Evolutionary conservation across 2,113 vertebrate genomes (phyloP), one percentile per base, ranked within the genome.

Genomic region (Raja brachyura): DNA sequence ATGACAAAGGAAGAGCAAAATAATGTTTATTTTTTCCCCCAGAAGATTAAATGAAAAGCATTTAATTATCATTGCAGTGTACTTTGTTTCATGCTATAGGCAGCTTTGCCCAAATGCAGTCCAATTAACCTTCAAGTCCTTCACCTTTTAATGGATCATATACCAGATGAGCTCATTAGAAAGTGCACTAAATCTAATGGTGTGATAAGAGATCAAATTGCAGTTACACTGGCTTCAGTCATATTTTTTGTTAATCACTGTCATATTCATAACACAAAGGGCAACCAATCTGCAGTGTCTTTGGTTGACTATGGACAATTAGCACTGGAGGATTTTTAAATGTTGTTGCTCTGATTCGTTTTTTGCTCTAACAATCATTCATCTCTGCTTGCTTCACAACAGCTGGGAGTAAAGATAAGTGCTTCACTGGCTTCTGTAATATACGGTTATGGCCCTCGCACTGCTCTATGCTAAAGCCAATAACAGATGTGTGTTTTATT

Each of bases 51-150:
- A 11, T 4, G 39, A 92, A 54, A 22, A 33, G 39, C 39, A 92
- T 92, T 92, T 92, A 92, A 74, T 92, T 92, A 92, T 74, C 39
- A 92, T 48, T 70, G 33, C 25, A 92, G 31, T 54, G 68, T 54
- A 73, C 68, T 74, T 70, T 73, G 90, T 92, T 73, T 33, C 39
- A 54, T 74, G 90, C 90, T 92, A 28, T 10, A 92, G 90, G 66
- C 90, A 70, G 14, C 39, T 28, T 39, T 92, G 68, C 18, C 31
- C 68, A 74, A 63, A 92, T 48, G 66, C 39, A 73, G 66, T 20
- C 90, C 66, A 92, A 92, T 92, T 92, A 92, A 70, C 90, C 90
- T 73, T 92, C 20, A 74, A 92, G 90, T 92, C 31, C 68, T 92
- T 92, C 31, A 20, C 33, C 68, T 73, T 39, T 73, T 92, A 92